phyloP scores from a whole-genome alignment of 2,888 invertebrate species.

The Aleiodes leptofemur region DNA sequence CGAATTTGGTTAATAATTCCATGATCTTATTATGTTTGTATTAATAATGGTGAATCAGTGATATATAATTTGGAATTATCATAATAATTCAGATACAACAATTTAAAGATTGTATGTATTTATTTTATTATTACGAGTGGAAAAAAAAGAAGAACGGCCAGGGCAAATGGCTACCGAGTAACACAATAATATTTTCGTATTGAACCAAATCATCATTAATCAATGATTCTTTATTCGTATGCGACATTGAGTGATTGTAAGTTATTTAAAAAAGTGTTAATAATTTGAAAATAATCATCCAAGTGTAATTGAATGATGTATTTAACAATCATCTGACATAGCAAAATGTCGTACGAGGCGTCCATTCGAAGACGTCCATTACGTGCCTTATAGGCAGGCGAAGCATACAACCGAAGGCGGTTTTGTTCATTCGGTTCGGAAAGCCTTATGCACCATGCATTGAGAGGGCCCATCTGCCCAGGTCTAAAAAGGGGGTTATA shows the following conservation, averaged over 20 bases:
- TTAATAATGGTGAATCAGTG: too few relatives aligned
- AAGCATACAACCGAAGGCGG: slow-evolving; percentile 48
- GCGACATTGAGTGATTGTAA: neutral
- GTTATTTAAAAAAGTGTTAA: neutral
- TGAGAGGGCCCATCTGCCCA: slow-evolving; percentile 19
- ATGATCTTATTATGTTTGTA: too few relatives aligned
- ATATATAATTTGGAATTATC: too few relatives aligned
- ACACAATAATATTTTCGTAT: slow-evolving; percentile 38
- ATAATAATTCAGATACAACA: too few relatives aligned
- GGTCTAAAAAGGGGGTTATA: slow-evolving; percentile 28
- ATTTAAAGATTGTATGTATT: neutral
- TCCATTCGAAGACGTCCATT: slow-evolving; percentile 46
- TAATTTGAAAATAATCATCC: neutral
- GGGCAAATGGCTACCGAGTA: slow-evolving; percentile 45
- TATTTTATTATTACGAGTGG: slow-evolving; percentile 10
- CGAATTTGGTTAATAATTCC: too few relatives aligned
- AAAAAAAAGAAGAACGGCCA: neutral
- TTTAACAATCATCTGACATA: neutral
- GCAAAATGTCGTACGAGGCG: slow-evolving; percentile 44
- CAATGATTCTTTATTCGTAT: neutral
- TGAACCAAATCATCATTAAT: neutral
- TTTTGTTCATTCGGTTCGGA: slow-evolving; percentile 51
- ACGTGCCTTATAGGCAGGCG: slow-evolving; percentile 55
- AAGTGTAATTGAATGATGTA: neutral
- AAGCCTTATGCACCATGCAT: slow-evolving; percentile 55